These are phyloP conservation scores for Dicentrarchus labrax DNA, from an alignment of 2,113 vertebrate genomes.

Conservation along the genomic window DNA sequence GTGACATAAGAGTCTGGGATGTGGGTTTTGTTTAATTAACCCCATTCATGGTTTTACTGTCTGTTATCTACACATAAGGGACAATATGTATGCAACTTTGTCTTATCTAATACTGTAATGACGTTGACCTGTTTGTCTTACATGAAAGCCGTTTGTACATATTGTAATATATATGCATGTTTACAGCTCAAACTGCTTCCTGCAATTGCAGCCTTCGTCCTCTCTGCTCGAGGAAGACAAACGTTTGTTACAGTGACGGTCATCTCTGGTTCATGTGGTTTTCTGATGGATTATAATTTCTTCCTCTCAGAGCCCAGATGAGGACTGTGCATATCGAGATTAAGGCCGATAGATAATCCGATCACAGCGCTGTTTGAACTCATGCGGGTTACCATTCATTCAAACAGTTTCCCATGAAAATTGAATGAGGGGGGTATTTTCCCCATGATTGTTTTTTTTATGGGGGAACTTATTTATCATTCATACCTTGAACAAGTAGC, in stretches of 20 bases:
- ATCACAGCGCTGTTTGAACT: slow-evolving; percentile 51
- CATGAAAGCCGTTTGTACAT: not conserved
- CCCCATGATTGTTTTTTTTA: not conserved
- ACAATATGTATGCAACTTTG: not conserved
- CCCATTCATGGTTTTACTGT: slow-evolving; percentile 35
- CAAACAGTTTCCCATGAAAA: slow-evolving; percentile 42
- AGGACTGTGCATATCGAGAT: slow-evolving; percentile 77
- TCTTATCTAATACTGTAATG: not conserved
- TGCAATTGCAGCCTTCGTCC: not conserved
- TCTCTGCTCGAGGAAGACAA: not conserved
- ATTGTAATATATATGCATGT: not conserved
- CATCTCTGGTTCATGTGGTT: slow-evolving; percentile 39
- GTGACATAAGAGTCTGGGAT: slow-evolving; percentile 30
- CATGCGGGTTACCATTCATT: slow-evolving; percentile 34
- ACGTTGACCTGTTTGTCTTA: not conserved
- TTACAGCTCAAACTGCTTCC: not conserved
- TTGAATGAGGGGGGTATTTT: not conserved
- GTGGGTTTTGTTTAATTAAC: slow-evolving; percentile 2
- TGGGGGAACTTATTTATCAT: not conserved
- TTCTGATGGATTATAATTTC: slow-evolving; percentile 70
- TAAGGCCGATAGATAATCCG: slow-evolving; percentile 82
- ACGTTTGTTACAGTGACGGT: not conserved
- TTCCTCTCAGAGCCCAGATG: slow-evolving; percentile 61
- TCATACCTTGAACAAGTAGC: not conserved
- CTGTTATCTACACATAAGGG: slow-evolving; percentile 27